phyloP scores from a whole-genome alignment of 2,113 vertebrate genomes.

The Phoenicopterus ruber region DNA sequence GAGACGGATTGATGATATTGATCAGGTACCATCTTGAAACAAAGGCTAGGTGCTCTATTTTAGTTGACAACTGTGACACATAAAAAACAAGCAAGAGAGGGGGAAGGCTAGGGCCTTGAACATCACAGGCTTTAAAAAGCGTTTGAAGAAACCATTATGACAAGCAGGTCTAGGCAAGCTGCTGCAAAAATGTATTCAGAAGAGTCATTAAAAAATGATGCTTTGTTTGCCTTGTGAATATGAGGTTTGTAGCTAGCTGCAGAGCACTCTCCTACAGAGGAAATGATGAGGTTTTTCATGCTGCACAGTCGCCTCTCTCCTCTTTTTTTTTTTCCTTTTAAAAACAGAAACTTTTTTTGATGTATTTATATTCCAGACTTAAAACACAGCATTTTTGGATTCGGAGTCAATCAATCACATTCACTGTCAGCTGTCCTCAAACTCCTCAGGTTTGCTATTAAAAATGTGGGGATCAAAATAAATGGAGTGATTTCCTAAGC shows the following conservation, averaged over 20 bases:
- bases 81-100: constrained; percentile 87
- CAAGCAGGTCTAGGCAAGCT: constrained; percentile 87
- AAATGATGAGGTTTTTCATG: constrained; percentile 71
- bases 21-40: constrained; percentile 97
- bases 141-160: constrained; percentile 96
- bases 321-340: neutral
- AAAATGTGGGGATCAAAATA: constrained; percentile 60
- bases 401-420: constrained; percentile 44
- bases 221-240: constrained; percentile 96
- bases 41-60: constrained; percentile 90
- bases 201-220: constrained; percentile 96
- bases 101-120: constrained; percentile 93
- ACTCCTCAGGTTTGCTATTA: constrained; percentile 40
- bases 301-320: constrained; percentile 33
- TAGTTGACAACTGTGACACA: constrained; percentile 96
- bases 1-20: constrained; percentile 96
- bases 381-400: constrained; percentile 33
- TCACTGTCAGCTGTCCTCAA: constrained; percentile 30
- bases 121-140: constrained; percentile 89
- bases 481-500: constrained; percentile 55
- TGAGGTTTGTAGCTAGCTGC: constrained; percentile 78
- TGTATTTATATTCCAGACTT: constrained; percentile 43
- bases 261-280: constrained; percentile 74
- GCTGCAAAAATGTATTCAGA: constrained; percentile 88
- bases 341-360: constrained; percentile 49